A percentile compares a stretch with the other conserved stretches of the same genome.
phyloP scores from a whole-genome alignment of 2,888 invertebrate genomes.

The Melitaea athalia region DNA sequence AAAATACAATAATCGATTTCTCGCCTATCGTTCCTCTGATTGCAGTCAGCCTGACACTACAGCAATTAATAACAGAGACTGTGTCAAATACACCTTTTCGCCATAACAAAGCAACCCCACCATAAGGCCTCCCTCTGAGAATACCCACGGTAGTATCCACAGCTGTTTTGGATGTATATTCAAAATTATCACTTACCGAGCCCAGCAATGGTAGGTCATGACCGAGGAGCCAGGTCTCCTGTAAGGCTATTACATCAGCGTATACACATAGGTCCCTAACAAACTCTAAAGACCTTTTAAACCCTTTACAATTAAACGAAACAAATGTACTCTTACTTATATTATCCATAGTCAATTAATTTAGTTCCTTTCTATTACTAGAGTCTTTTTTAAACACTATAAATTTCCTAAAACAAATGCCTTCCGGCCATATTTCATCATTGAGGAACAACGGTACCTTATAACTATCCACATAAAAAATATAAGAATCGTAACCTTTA shows the following conservation, averaged over 20 bases:
- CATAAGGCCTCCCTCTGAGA: neutral
- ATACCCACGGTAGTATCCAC: neutral
- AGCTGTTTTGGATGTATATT: neutral
- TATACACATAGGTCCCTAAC: neutral
- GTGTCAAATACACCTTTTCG: neutral
- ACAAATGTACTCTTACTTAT: neutral
- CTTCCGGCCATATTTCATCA: slow-evolving; percentile 14
- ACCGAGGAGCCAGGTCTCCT: no score
- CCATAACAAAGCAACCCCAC: neutral
- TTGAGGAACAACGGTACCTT: slow-evolving; percentile 28
- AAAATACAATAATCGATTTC: neutral
- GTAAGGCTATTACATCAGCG: neutral
- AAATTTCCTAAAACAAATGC: slow-evolving; percentile 16
- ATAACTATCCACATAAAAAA: slow-evolving; percentile 26
- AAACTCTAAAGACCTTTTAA: neutral
- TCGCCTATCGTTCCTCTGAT: neutral
- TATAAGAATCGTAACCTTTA: slow-evolving; percentile 31
- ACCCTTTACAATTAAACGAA: neutral
- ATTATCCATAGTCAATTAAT: no score
- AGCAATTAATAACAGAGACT: neutral
- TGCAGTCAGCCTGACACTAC: neutral
- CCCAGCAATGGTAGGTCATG: no score
- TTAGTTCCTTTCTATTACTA: no score
- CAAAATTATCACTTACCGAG: neutral
- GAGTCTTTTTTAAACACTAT: slow-evolving; percentile 7